These are phyloP conservation scores for Sebastes miniatus DNA, from an alignment of 2,797 vertebrate species.

Conservation along the genomic window DNA sequence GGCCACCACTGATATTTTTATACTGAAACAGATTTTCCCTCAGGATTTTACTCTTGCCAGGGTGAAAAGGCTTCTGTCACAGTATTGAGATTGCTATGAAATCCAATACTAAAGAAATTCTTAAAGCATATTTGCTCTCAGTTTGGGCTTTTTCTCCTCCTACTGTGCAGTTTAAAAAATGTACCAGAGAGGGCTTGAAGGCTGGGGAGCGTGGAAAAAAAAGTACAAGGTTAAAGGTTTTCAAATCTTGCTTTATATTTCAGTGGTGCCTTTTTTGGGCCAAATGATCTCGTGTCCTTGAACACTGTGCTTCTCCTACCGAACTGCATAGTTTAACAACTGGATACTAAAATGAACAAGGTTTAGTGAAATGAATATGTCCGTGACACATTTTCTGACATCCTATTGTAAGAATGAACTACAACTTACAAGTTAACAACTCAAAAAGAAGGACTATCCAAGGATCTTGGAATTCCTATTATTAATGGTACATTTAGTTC, in stretches of 20 bases:
- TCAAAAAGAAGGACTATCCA: background rate
- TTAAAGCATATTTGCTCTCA: slow-evolving; percentile 36
- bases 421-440: background rate
- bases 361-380: background rate
- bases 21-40: slow-evolving; percentile 1
- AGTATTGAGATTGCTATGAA: slow-evolving; percentile 51
- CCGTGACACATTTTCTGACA: background rate
- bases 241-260: background rate
- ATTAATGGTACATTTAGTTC: background rate
- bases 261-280: background rate
- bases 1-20: slow-evolving; percentile 28
- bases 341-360: background rate
- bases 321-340: background rate
- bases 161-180: slow-evolving; percentile 26
- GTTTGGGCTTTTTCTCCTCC: slow-evolving; percentile 31
- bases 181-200: slow-evolving; percentile 1
- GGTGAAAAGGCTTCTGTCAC: slow-evolving; percentile 42
- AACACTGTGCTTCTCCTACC: background rate
- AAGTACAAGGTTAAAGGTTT: slow-evolving; percentile 12
- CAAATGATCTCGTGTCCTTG: background rate
- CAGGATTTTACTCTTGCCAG: slow-evolving; percentile 24
- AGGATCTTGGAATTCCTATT: background rate
- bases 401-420: background rate
- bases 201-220: slow-evolving; percentile 4
- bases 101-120: slow-evolving; percentile 40